A percentile compares a stretch with the other conserved stretches of the same genome.
These are phyloP conservation scores for Oreonectes daqikongensis DNA, from an alignment of 2,797 vertebrate species.

Conservation along the genomic window DNA sequence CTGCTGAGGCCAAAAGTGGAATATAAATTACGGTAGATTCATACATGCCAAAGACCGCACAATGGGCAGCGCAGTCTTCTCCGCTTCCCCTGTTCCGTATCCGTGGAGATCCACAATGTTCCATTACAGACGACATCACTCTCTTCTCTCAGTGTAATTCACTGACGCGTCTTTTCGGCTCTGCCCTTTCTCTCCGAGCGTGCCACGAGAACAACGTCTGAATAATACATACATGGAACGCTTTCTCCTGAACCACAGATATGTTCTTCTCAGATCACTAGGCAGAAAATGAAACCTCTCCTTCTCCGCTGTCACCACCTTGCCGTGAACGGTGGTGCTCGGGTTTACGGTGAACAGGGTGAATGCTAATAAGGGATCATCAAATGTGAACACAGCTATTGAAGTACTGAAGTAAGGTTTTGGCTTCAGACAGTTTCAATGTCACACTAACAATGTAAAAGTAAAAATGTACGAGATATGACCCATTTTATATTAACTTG, in stretches of 20 bases:
- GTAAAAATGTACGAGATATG: neutral
- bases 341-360: neutral
- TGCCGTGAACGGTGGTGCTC: neutral
- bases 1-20: neutral
- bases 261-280: conserved; percentile 21
- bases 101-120: conserved; percentile 38
- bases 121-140: conserved; percentile 36
- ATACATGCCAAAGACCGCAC: conserved; percentile 18
- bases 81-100: conserved; percentile 8
- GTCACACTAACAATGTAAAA: conserved; percentile 5
- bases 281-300: conserved; percentile 52
- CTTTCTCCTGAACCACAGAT: conserved; percentile 22
- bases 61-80: neutral
- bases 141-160: conserved; percentile 39
- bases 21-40: conserved; percentile 7
- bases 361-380: conserved; percentile 51
- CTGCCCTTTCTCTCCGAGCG: conserved; percentile 21
- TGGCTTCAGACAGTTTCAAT: conserved; percentile 25
- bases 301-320: conserved; percentile 19
- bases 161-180: conserved; percentile 15
- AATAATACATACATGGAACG: conserved; percentile 46
- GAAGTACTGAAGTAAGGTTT: conserved; percentile 28
- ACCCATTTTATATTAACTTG: too few relatives aligned
- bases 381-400: conserved; percentile 26
- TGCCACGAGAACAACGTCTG: conserved; percentile 35